Conservation (phyloP, 2,888 invertebrate genomes). For the Patella caerulea region DNA sequence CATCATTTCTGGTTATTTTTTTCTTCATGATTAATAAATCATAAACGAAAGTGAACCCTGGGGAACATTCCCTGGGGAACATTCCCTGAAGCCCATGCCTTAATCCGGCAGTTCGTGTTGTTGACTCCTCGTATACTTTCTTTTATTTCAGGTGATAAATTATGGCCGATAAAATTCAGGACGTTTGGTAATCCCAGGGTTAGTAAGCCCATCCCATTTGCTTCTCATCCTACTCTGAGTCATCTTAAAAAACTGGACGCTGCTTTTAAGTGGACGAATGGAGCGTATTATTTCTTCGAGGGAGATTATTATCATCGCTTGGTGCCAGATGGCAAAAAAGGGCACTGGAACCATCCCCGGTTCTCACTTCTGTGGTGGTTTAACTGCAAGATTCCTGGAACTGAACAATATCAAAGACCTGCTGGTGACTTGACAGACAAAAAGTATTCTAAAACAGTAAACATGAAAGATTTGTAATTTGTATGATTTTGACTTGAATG, state of each 20-base stretch:
- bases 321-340: conserved; percentile 8
- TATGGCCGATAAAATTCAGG: conserved; percentile 12
- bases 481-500: too few relatives aligned
- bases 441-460: too few relatives aligned
- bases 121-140: too few relatives aligned
- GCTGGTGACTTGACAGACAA: conserved; percentile 6
- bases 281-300: conserved; percentile 17
- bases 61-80: too few relatives aligned
- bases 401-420: not conserved
- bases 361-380: conserved; percentile 17
- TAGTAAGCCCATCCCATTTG: conserved; percentile 1
- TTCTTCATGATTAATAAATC: too few relatives aligned
- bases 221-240: conserved; percentile 7
- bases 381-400: conserved; percentile 13
- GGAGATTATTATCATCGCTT: conserved; percentile 19
- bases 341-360: conserved; percentile 7
- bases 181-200: not conserved
- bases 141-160: conserved; percentile 5
- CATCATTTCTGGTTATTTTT: too few relatives aligned
- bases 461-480: not conserved
- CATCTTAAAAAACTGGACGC: conserved; percentile 17
- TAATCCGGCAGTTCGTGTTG: too few relatives aligned
- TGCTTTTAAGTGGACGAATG: conserved; percentile 6
- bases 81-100: too few relatives aligned
- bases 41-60: too few relatives aligned